Evolutionary conservation across 2,113 vertebrate genomes (phyloP).

Genomic region (Oplegnathus fasciatus): DNA sequence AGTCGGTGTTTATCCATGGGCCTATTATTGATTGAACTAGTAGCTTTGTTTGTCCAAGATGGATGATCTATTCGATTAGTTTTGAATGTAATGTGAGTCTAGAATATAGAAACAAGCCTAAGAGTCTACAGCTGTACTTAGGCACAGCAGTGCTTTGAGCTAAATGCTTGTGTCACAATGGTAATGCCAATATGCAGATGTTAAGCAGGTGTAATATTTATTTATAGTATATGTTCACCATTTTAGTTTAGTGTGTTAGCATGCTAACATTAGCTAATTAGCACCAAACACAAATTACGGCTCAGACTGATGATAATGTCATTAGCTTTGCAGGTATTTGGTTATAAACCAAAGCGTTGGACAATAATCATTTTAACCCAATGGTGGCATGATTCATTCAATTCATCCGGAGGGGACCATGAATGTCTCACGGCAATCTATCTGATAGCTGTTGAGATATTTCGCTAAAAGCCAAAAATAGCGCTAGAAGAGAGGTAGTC

Average conservation of each 20-base stretch:
- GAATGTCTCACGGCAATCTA: not conserved
- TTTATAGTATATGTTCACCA: not conserved
- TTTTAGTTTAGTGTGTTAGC: not conserved
- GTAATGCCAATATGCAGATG: not conserved
- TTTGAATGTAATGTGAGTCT: not conserved
- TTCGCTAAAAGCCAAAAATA: not conserved
- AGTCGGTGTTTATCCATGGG: constrained; percentile 23
- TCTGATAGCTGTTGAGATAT: not conserved
- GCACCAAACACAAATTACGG: not conserved
- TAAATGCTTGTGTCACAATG: not conserved
- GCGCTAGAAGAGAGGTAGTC: no score
- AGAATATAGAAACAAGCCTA: not conserved
- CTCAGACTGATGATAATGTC: not conserved
- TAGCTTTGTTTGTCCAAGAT: constrained; percentile 27
- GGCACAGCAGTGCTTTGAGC: not conserved
- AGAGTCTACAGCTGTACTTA: not conserved
- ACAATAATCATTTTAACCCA: not conserved
- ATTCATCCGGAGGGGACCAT: not conserved
- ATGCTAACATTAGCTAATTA: not conserved
- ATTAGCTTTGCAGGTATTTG: not conserved
- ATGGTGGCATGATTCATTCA: not conserved
- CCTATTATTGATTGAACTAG: constrained; percentile 26
- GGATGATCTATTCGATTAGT: not conserved
- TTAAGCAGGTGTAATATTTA: not conserved
- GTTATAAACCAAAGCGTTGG: not conserved